Percentiles rank a stretch among this genome's conserved stretches.
Evolutionary conservation across 1,140 invertebrate species (phyloP).

Genomic region (Contarinia nasturtii): DNA sequence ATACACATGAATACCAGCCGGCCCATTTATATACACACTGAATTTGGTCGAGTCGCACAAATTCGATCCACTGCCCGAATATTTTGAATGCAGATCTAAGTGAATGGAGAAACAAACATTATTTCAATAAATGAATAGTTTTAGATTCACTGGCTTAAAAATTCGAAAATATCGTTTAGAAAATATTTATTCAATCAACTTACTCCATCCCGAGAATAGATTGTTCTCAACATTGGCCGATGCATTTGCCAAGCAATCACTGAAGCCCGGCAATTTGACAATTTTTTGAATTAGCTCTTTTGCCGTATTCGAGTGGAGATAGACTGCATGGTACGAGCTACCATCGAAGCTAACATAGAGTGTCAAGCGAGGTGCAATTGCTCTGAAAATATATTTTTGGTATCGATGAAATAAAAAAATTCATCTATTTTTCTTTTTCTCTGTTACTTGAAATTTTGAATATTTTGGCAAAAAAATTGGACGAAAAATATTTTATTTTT

Average conservation of each 20-base stretch:
- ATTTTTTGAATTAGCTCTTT: constrained; percentile 48
- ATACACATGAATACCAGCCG: constrained; percentile 50
- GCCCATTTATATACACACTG: constrained; percentile 45
- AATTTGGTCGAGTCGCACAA: constrained; percentile 25
- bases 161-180: too few species aligned
- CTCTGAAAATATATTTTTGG: constrained; percentile 26
- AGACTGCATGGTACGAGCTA: constrained; percentile 56
- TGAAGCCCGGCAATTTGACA: constrained; percentile 21
- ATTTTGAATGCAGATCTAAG: constrained; percentile 21
- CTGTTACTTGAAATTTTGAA: background rate
- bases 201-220: background rate
- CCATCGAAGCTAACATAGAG: constrained; percentile 57
- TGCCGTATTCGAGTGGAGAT: constrained; percentile 45
- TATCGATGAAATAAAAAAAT: background rate
- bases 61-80: constrained; percentile 22
- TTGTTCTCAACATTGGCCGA: background rate
- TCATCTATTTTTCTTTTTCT: background rate
- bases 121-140: background rate
- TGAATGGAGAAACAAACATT: background rate
- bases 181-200: background rate
- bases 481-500: too few species aligned
- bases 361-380: constrained; percentile 53
- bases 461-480: too few species aligned
- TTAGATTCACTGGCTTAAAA: background rate
- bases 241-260: constrained; percentile 8